These are phyloP conservation scores for Rhysida immarginata DNA, from an alignment of 1,140 invertebrate species.

Conservation along the genomic window DNA sequence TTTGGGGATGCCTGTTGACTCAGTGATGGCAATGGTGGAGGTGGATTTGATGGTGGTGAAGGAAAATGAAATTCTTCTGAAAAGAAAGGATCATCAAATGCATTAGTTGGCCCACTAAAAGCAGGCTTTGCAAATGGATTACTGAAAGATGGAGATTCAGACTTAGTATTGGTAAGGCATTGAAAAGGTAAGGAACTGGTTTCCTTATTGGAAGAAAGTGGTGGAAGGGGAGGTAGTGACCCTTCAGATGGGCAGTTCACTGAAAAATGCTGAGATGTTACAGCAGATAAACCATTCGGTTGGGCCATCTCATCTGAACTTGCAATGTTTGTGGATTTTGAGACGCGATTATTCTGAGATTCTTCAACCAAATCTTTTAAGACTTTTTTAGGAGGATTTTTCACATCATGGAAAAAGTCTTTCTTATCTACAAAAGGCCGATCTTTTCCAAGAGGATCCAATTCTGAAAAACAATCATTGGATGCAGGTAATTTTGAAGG, in stretches of 20 bases:
- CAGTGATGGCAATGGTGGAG: slow-evolving; percentile 12
- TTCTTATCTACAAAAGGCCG: slow-evolving; percentile 84
- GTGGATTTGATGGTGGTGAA: slow-evolving; percentile 10
- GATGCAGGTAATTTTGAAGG: not conserved
- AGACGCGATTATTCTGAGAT: too few species aligned
- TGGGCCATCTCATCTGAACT: too few species aligned
- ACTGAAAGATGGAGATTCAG: not conserved
- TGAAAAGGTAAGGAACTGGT: too few species aligned
- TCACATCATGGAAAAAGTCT: slow-evolving; percentile 84
- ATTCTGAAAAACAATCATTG: slow-evolving; percentile 54
- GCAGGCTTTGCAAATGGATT: not conserved
- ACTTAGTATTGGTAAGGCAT: too few species aligned
- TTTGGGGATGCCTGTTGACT: slow-evolving; percentile 10
- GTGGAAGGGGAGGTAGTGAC: too few species aligned
- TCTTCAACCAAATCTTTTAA: slow-evolving; percentile 55
- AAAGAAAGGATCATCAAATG: slow-evolving; percentile 5
- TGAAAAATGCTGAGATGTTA: too few species aligned
- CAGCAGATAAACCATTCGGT: too few species aligned
- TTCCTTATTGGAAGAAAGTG: too few species aligned
- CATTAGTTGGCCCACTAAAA: too few species aligned
- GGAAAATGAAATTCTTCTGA: not conserved
- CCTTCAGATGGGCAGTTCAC: too few species aligned
- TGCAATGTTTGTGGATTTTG: too few species aligned
- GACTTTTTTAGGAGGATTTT: slow-evolving; percentile 79
- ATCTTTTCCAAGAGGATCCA: slow-evolving; percentile 42